Conservation (phyloP, 1,140 invertebrate genomes). For the Phenacoccus solenopsis region DNA sequence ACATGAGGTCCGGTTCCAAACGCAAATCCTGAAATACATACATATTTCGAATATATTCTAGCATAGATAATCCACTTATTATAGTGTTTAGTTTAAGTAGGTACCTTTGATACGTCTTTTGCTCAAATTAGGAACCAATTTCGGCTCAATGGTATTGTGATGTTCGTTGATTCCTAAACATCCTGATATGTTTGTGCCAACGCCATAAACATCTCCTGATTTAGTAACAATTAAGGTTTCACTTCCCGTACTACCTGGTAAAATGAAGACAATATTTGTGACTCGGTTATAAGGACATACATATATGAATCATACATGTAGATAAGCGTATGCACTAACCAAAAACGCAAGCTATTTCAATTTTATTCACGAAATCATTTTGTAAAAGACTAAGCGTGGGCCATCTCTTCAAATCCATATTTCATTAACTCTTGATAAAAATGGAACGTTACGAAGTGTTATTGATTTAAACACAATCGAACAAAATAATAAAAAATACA, state of each 20-base stretch:
- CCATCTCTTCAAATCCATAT: too few relatives aligned
- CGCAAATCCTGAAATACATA: background rate
- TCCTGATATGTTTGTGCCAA: background rate
- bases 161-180: background rate
- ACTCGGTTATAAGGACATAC: too few relatives aligned
- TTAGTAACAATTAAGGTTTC: background rate
- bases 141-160: background rate
- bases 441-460: too few relatives aligned
- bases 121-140: background rate
- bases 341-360: too few relatives aligned
- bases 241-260: background rate
- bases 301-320: too few relatives aligned
- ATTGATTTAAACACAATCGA: too few relatives aligned
- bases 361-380: too few relatives aligned
- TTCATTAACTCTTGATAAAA: too few relatives aligned
- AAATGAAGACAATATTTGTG: too few relatives aligned
- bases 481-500: too few relatives aligned
- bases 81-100: background rate
- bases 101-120: background rate
- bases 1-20: background rate
- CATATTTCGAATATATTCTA: background rate
- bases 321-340: too few relatives aligned
- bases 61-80: background rate
- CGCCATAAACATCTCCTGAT: background rate
- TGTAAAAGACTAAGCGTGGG: too few relatives aligned